Conservation (phyloP, 2,888 invertebrate genomes). For the Didymodactylos carnosus region DNA sequence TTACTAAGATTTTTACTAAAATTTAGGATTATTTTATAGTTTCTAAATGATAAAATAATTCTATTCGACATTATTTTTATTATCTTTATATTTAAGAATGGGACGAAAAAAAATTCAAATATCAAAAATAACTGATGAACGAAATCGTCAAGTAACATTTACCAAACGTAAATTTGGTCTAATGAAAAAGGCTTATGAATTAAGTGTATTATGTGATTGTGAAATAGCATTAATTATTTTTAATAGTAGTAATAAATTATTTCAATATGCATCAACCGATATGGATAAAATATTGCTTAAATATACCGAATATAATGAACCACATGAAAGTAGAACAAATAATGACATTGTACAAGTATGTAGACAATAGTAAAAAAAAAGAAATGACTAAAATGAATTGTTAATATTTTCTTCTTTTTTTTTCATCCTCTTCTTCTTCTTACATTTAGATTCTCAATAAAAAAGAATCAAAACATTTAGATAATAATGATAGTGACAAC, state of each 20-base stretch:
- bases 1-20: no score
- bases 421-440: neutral
- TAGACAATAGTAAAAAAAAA: neutral
- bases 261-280: slow-evolving; percentile 82
- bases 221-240: slow-evolving; percentile 99
- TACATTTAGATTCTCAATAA: neutral
- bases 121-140: slow-evolving; percentile 39
- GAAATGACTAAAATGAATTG: neutral
- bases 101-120: slow-evolving; percentile 99
- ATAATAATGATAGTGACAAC: neutral
- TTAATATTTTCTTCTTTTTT: no score
- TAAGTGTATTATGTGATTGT: slow-evolving; percentile 87
- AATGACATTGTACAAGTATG: slow-evolving; percentile 94
- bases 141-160: slow-evolving; percentile 53
- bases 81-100: slow-evolving; percentile 42
- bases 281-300: slow-evolving; percentile 92
- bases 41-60: no score
- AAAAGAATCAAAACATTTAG: neutral
- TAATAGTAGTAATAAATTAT: slow-evolving; percentile 91
- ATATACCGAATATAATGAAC: slow-evolving; percentile 99
- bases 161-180: slow-evolving; percentile 95
- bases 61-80: no score
- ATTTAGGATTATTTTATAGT: no score
- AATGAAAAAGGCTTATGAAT: slow-evolving; percentile 94
- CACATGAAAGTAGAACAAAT: slow-evolving; percentile 95